Conservation (phyloP, 1,140 invertebrate species). For the Sinella curviseta region DNA sequence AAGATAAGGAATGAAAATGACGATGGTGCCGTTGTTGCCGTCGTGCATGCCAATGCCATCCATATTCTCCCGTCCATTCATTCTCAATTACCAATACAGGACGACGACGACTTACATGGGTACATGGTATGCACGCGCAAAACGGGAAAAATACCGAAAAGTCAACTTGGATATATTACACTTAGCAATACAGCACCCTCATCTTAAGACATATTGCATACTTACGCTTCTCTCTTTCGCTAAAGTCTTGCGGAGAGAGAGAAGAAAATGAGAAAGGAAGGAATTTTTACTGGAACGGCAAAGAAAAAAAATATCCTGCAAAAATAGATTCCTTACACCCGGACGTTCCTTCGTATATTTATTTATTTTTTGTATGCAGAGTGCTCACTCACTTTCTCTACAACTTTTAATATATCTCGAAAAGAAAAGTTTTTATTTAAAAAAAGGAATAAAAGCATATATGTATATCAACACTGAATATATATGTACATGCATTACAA, state of each 20-base stretch:
- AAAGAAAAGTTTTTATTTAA: background rate
- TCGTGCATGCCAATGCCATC: background rate
- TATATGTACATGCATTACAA: too few species aligned
- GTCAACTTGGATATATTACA: constrained; percentile 11
- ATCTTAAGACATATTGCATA: constrained; percentile 3
- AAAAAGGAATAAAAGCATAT: background rate
- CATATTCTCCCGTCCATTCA: background rate
- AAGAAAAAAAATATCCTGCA: too few species aligned
- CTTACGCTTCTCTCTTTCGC: background rate
- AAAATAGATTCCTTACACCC: too few species aligned
- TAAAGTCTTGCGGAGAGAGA: background rate
- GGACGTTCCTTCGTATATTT: too few species aligned
- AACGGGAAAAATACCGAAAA: constrained; percentile 15
- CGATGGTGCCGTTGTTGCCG: too few species aligned
- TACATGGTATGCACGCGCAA: too few species aligned
- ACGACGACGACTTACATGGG: too few species aligned
- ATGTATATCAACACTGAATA: background rate
- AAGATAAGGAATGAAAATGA: too few species aligned
- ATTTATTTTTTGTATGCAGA: background rate
- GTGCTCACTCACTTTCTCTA: background rate
- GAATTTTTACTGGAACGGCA: background rate
- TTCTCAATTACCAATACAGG: background rate
- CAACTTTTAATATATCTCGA: background rate
- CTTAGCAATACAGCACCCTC: too few species aligned
- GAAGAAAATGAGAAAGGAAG: constrained; percentile 1